Conservation (phyloP, 2,797 vertebrate genomes). For the Pipistrellus pipistrellus region DNA sequence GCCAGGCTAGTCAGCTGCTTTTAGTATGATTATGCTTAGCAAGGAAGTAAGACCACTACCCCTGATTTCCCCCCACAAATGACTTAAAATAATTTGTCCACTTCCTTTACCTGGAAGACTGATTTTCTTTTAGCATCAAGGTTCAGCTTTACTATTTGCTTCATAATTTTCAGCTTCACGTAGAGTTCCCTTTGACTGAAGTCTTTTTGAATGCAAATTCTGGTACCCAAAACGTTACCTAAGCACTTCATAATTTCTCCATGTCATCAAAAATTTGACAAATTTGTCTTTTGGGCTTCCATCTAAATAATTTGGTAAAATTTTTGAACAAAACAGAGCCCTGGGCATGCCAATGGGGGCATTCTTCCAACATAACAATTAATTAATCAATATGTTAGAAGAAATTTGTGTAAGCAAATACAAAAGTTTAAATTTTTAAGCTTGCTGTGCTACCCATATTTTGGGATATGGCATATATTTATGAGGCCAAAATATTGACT, state of each 20-base stretch:
- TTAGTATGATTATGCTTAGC: slow-evolving; percentile 27
- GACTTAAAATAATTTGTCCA: slow-evolving; percentile 12
- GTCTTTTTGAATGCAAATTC: slow-evolving; percentile 61
- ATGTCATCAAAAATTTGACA: slow-evolving; percentile 40
- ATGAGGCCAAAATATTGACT: not conserved
- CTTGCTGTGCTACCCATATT: not conserved
- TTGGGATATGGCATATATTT: not conserved
- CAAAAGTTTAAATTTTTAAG: slow-evolving; percentile 27
- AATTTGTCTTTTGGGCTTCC: slow-evolving; percentile 42
- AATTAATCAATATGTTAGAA: slow-evolving; percentile 13
- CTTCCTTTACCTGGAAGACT: slow-evolving; percentile 3
- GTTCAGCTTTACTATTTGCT: slow-evolving; percentile 19
- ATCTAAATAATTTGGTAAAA: slow-evolving; percentile 49
- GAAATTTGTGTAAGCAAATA: slow-evolving; percentile 39
- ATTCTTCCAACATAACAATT: not conserved
- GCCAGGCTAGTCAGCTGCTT: slow-evolving; percentile 5
- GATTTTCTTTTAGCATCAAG: slow-evolving; percentile 58
- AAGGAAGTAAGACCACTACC: not conserved
- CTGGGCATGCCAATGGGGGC: not conserved
- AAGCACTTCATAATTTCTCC: not conserved
- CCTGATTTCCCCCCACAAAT: not conserved
- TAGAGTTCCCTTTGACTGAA: not conserved
- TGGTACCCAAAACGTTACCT: not conserved
- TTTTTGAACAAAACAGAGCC: not conserved
- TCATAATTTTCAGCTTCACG: not conserved